Percentiles rank a stretch among this genome's conserved stretches.
Evolutionary conservation across 2,797 vertebrate species (phyloP).

Genomic region (Sandelia bainsii): DNA sequence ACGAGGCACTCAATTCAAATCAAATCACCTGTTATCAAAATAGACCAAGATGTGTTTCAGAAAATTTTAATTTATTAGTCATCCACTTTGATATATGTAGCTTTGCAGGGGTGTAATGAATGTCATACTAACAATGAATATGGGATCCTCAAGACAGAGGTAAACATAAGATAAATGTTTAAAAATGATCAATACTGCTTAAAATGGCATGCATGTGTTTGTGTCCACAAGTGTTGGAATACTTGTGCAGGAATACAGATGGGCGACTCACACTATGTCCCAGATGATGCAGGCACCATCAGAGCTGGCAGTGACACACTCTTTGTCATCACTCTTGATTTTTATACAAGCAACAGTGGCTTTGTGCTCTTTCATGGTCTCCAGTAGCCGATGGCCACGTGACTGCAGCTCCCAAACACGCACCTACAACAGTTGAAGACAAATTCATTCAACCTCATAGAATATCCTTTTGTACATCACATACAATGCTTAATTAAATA

Average conservation of each 20-base stretch:
- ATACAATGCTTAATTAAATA: neutral
- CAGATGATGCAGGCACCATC: constrained; percentile 93
- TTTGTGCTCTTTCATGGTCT: constrained; percentile 88
- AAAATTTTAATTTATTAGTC: neutral
- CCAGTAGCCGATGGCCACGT: constrained; percentile 77
- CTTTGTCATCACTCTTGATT: constrained; percentile 86
- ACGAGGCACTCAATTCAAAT: neutral
- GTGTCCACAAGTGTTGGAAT: neutral
- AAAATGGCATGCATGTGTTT: neutral
- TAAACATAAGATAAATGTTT: neutral
- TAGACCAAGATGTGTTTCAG: neutral
- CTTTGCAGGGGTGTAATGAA: neutral
- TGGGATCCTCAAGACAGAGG: neutral
- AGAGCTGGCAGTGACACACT: constrained; percentile 89
- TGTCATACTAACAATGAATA: neutral
- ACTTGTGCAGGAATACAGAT: neutral
- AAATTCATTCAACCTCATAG: neutral
- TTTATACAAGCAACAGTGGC: constrained; percentile 86
- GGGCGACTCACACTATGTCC: constrained; percentile 89
- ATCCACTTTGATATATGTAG: neutral
- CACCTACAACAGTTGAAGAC: constrained; percentile 77
- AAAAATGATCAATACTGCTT: neutral
- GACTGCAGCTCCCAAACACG: constrained; percentile 87
- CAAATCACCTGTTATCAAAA: constrained; percentile 10
- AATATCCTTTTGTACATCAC: neutral